These are phyloP conservation scores for Rhabdornis inornatus DNA, from an alignment of 2,113 vertebrate species.

Conservation along the genomic window DNA sequence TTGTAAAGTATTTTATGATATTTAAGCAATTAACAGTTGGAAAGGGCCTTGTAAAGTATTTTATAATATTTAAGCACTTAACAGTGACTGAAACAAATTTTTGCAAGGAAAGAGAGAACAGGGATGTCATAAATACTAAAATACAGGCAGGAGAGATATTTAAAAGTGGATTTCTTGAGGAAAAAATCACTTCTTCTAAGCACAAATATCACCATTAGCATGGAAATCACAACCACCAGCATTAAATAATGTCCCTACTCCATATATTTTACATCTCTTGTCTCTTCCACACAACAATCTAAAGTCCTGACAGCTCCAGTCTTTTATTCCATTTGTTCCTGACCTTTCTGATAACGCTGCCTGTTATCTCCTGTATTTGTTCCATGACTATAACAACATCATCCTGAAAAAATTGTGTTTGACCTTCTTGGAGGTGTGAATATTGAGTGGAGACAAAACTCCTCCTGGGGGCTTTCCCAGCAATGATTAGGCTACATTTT, in stretches of 20 bases:
- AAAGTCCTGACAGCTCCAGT: not conserved
- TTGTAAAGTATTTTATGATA: not conserved
- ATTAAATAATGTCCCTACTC: not conserved
- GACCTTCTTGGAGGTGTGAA: not conserved
- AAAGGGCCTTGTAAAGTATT: not conserved
- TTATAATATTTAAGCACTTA: not conserved
- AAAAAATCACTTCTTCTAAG: not conserved
- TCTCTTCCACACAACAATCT: not conserved
- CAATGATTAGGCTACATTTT: not conserved
- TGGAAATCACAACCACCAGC: not conserved
- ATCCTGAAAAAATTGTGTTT: not conserved
- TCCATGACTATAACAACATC: not conserved
- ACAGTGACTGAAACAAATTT: not conserved
- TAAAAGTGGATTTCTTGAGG: not conserved
- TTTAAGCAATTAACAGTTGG: not conserved
- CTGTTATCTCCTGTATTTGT: not conserved
- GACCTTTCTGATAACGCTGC: not conserved
- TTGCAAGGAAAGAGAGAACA: not conserved
- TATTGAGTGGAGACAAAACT: not conserved
- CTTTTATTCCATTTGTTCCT: slow-evolving; percentile 20
- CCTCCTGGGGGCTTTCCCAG: not conserved
- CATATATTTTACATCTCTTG: not conserved
- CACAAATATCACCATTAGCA: not conserved
- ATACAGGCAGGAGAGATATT: not conserved
- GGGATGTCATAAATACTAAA: not conserved